Evolutionary conservation across 2,888 invertebrate species (phyloP).

Genomic region (Pristionchus maxplancki): DNA sequence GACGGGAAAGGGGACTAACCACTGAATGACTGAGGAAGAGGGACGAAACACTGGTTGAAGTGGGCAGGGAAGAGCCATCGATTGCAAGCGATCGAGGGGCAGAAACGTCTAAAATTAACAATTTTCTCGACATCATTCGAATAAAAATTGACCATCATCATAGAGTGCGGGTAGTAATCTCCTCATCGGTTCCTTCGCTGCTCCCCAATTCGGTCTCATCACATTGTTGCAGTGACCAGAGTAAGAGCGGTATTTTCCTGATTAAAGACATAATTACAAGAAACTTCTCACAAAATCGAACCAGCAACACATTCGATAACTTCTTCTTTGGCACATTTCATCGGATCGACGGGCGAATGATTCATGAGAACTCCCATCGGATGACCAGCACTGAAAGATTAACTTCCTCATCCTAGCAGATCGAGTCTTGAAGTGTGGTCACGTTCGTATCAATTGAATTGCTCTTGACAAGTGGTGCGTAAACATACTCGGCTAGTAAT

Average conservation of each 20-base stretch:
- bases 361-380: conserved; percentile 26
- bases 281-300: not conserved
- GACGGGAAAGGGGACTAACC: not conserved
- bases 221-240: conserved; percentile 78
- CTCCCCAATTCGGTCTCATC: conserved; percentile 73
- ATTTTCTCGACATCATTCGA: too few relatives aligned
- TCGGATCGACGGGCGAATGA: not conserved
- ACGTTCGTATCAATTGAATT: not conserved
- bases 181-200: conserved; percentile 73
- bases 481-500: not conserved
- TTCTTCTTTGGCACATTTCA: conserved; percentile 34
- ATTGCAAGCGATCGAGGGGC: not conserved
- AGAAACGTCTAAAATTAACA: not conserved
- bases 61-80: conserved; percentile 25
- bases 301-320: conserved; percentile 34
- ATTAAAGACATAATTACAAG: not conserved
- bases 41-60: not conserved
- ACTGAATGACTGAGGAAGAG: conserved; percentile 51
- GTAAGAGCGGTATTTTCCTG: conserved; percentile 69
- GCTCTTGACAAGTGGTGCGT: not conserved
- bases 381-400: not conserved
- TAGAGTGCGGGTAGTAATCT: conserved; percentile 73
- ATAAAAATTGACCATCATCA: conserved; percentile 77
- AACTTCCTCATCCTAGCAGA: not conserved
- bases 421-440: not conserved